phyloP scores from a whole-genome alignment of 2,888 invertebrate species.

The Idaea aversata region DNA sequence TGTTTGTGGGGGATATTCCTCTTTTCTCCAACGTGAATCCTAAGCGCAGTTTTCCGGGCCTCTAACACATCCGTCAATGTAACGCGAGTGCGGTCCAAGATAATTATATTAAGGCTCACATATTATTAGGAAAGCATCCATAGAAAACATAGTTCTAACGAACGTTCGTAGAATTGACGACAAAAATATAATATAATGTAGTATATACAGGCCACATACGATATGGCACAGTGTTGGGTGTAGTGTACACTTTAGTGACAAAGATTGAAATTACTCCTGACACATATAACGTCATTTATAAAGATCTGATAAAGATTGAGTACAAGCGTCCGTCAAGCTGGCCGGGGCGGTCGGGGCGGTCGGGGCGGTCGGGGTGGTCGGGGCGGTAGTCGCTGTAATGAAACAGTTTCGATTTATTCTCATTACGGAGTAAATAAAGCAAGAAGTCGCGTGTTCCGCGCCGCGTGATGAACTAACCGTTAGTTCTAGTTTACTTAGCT shows the following conservation, averaged over 20 bases:
- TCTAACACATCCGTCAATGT: too few relatives aligned
- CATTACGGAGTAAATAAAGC: not conserved
- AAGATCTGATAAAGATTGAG: not conserved
- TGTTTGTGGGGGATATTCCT: too few relatives aligned
- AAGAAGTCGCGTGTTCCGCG: slow-evolving; percentile 2
- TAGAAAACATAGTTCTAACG: too few relatives aligned
- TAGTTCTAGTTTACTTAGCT: slow-evolving; percentile 25
- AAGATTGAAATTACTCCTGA: not conserved
- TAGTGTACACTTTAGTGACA: not conserved
- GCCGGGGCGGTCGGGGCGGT: not conserved
- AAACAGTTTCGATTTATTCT: not conserved
- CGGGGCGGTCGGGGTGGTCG: too few relatives aligned
- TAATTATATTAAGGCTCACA: too few relatives aligned
- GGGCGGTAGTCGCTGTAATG: not conserved
- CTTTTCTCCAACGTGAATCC: too few relatives aligned
- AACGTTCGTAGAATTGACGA: too few relatives aligned
- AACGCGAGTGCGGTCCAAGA: too few relatives aligned
- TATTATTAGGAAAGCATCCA: too few relatives aligned
- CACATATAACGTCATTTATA: not conserved
- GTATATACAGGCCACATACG: too few relatives aligned
- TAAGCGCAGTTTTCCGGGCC: too few relatives aligned
- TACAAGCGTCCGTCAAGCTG: not conserved
- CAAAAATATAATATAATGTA: too few relatives aligned
- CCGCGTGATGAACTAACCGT: slow-evolving; percentile 33
- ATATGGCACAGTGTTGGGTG: not conserved